Conservation (phyloP, 2,797 vertebrate species). For the Pagetopsis macropterus region DNA sequence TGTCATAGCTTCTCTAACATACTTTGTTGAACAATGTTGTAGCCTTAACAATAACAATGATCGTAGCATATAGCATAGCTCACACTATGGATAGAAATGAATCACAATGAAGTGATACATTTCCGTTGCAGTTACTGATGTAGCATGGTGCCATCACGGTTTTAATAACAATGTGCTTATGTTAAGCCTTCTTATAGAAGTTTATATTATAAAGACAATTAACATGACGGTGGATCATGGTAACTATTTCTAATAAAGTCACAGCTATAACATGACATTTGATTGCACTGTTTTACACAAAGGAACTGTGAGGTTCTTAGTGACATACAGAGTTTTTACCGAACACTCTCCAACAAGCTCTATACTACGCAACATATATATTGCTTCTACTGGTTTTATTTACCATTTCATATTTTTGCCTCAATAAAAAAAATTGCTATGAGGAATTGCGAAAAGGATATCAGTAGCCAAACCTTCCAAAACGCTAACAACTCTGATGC, state of each 20-base stretch:
- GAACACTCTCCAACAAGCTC: background rate
- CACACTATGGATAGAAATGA: constrained; percentile 64
- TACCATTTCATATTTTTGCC: background rate
- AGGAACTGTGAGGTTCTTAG: background rate
- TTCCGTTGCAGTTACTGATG: constrained; percentile 76
- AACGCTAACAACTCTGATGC: constrained; percentile 6
- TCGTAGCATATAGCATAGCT: constrained; percentile 74
- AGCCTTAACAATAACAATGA: constrained; percentile 80
- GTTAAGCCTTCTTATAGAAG: constrained; percentile 84
- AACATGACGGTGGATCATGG: constrained; percentile 80
- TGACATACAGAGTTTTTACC: background rate
- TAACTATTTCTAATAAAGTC: constrained; percentile 85
- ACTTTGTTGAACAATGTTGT: constrained; percentile 77
- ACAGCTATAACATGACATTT: constrained; percentile 50
- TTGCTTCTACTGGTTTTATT: background rate
- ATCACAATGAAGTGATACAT: constrained; percentile 63
- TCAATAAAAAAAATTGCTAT: background rate
- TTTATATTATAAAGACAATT: constrained; percentile 79
- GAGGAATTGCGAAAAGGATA: background rate
- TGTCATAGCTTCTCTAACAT: constrained; percentile 79
- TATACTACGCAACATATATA: background rate
- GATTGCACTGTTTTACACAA: constrained; percentile 21
- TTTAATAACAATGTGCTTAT: constrained; percentile 82
- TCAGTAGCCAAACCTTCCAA: background rate
- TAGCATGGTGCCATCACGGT: constrained; percentile 84